These are phyloP conservation scores for Sebastes iracundus DNA, from an alignment of 2,797 vertebrate species.

Conservation along the genomic window DNA sequence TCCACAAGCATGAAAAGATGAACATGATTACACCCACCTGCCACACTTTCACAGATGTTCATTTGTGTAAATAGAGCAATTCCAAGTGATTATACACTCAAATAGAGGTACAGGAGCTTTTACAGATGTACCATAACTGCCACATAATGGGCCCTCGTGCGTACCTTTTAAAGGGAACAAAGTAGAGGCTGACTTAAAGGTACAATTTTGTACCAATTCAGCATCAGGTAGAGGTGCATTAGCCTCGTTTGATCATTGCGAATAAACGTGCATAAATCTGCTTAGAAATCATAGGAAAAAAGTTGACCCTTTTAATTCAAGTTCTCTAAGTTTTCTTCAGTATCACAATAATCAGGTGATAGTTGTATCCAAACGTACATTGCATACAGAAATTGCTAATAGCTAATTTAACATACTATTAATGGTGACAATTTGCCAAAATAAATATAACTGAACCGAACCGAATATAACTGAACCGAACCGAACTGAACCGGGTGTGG, in stretches of 20 bases:
- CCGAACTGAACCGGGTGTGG: not conserved
- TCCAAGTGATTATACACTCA: not conserved
- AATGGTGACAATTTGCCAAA: not conserved
- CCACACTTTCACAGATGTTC: not conserved
- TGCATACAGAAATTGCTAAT: not conserved
- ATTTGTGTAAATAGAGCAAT: not conserved
- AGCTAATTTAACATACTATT: not conserved
- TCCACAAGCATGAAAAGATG: not conserved
- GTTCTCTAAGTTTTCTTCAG: not conserved
- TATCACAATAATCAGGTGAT: not conserved
- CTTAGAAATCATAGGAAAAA: not conserved
- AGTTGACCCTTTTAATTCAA: not conserved
- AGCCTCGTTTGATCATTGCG: too few relatives aligned
- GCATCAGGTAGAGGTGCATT: not conserved
- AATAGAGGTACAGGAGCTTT: not conserved
- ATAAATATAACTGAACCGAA: not conserved
- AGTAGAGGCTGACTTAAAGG: not conserved
- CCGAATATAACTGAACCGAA: too few relatives aligned
- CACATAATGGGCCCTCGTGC: not conserved
- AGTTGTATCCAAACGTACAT: not conserved
- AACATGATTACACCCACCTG: not conserved
- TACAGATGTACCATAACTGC: not conserved
- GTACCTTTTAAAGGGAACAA: not conserved
- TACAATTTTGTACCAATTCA: not conserved
- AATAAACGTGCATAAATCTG: not conserved